Evolutionary conservation across 1,140 invertebrate species (phyloP).

Genomic region (Drosophila ambigua): DNA sequence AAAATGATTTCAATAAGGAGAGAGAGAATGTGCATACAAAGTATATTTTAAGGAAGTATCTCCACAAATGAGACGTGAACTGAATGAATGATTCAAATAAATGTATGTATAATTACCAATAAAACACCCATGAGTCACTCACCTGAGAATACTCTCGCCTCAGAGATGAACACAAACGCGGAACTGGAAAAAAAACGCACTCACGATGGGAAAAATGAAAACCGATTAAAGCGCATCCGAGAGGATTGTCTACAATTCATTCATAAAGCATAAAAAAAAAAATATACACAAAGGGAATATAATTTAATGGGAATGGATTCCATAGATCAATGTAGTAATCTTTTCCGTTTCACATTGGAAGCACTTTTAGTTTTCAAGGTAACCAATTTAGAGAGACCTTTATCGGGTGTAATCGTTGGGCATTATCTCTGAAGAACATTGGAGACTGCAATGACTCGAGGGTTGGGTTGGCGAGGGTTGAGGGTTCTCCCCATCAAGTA

Average conservation of each 20-base stretch:
- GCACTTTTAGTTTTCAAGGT: slow-evolving; percentile 13
- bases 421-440: slow-evolving; percentile 14
- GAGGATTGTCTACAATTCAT: slow-evolving; percentile 43
- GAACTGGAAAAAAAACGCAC: slow-evolving; percentile 51
- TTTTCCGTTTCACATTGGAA: slow-evolving; percentile 23
- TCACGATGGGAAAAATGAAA: slow-evolving; percentile 28
- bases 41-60: slow-evolving; percentile 44
- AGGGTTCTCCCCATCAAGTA: slow-evolving; percentile 3
- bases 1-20: slow-evolving; percentile 30
- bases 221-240: slow-evolving; percentile 20
- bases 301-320: slow-evolving; percentile 34
- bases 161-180: slow-evolving; percentile 40
- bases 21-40: neutral
- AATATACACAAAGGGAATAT: slow-evolving; percentile 13
- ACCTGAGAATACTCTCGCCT: slow-evolving; percentile 16
- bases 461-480: neutral
- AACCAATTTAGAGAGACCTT: slow-evolving; percentile 36
- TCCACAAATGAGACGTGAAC: slow-evolving; percentile 28
- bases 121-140: slow-evolving; percentile 40
- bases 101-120: slow-evolving; percentile 21
- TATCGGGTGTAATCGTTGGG: slow-evolving; percentile 18
- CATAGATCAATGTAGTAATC: neutral
- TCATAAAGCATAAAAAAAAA: slow-evolving; percentile 41
- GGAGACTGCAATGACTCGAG: slow-evolving; percentile 10
- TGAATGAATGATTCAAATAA: slow-evolving; percentile 44